phyloP scores from a whole-genome alignment of 2,797 vertebrate genomes.

The Avahi laniger region DNA sequence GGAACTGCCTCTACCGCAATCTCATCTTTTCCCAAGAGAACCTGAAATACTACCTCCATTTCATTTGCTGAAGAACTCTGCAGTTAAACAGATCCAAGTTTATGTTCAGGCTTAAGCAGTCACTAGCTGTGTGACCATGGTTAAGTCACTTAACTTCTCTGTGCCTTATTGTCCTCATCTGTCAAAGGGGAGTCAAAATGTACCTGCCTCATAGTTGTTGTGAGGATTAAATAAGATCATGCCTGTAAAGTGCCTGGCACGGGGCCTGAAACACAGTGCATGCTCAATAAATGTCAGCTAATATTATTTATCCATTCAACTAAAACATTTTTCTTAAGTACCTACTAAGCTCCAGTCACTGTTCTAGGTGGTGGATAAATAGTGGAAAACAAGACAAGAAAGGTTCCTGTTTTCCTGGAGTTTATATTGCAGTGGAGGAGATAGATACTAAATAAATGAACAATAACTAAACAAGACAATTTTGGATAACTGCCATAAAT shows the following conservation, averaged over 20 bases:
- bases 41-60: not conserved
- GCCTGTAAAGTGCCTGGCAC: not conserved
- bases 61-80: not conserved
- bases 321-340: constrained; percentile 1
- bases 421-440: not conserved
- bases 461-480: not conserved
- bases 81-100: not conserved
- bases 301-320: not conserved
- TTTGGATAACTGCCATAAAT: not conserved
- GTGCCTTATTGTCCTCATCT: not conserved
- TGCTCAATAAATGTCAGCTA: not conserved
- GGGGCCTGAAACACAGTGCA: not conserved
- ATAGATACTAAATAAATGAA: not conserved
- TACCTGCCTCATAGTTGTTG: not conserved
- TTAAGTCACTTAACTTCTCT: not conserved
- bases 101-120: not conserved
- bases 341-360: not conserved
- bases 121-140: not conserved
- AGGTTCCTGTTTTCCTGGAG: not conserved
- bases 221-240: not conserved
- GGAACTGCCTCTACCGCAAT: not conserved
- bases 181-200: not conserved
- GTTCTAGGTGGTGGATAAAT: not conserved
- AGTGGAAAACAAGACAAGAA: not conserved
- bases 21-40: not conserved